Base-by-base conservation (phyloP, 2,888 invertebrate genomes). In the Sarcophaga carnaria region DNA sequence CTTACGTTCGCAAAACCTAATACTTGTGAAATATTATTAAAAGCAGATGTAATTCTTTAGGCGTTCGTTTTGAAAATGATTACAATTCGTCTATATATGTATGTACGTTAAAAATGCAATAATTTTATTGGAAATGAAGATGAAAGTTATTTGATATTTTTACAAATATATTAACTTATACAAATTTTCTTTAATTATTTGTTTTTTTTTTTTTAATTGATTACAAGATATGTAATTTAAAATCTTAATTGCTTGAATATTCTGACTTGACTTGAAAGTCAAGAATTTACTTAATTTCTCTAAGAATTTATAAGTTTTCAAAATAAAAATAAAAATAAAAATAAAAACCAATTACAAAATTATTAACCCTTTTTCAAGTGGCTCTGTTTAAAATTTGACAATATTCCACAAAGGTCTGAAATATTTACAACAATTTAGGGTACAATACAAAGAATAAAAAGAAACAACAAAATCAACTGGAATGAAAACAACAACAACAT, bases 371-470 rank as follows among this genome's bases (percentile, higher is more conserved):
- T 70, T 49, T 79, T 12, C 11, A 47, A 49, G 47, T 66, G 6
- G 25, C 10, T 70, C 49, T 37, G 2, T 49, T 37, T 22, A 17
- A 75, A 66, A 78, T 78, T 66, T 72, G 62, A 75, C 74, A 49
- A 59, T 59, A 78, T 72, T 78, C 25, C 74, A 77, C 77, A 72
- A 66, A 71, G 6, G 25, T 47, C 66, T 78, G 27, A 25, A 37
- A 72, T 72, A 83, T 83, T 79, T 69, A 74, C 69, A 54, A 62
- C 62, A 60, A 79, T 54, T 54, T 69, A 20, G 14, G 5, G 27
- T 11, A 12, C n/a, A 74, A 45, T 17, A 59, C 12, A 60, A 49
- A 60, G 10, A 45, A 37, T 11, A 59, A 54, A 37, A 64, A 54
- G 12, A 10, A 14, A 25, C 49, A 25, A 49, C 8, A 17, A 14